A percentile compares a stretch with the other conserved stretches of the same genome.
These are phyloP conservation scores for Eremobia ochroleuca DNA, from an alignment of 2,888 invertebrate species.

Conservation along the genomic window DNA sequence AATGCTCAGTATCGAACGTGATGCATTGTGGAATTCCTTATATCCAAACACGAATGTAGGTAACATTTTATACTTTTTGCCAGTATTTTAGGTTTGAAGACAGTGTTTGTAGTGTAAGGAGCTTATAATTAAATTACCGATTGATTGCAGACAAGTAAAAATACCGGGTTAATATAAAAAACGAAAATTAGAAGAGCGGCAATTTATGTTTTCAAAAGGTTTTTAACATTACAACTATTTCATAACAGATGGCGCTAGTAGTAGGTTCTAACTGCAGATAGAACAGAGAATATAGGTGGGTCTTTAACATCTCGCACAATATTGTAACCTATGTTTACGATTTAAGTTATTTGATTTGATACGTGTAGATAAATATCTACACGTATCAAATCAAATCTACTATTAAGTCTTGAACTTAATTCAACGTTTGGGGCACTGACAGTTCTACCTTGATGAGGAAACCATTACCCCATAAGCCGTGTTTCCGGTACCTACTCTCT, in stretches of 20 bases:
- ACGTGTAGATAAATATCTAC: too few species aligned
- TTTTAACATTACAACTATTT: conserved; percentile 54
- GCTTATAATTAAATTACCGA: neutral
- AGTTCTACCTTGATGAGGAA: neutral
- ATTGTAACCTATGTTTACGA: neutral
- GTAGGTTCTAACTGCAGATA: conserved; percentile 11
- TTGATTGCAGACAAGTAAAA: neutral
- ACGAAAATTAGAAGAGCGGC: neutral
- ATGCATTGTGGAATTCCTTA: neutral
- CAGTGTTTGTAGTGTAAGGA: neutral
- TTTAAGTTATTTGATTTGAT: neutral
- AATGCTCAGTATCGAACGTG: neutral
- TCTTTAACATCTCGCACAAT: neutral
- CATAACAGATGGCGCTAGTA: conserved; percentile 71
- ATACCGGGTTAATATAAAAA: neutral
- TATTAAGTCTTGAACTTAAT: neutral
- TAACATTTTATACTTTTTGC: neutral
- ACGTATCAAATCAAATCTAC: too few species aligned
- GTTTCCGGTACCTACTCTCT: too few species aligned
- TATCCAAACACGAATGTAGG: neutral
- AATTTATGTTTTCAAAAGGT: neutral
- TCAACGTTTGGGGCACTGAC: neutral
- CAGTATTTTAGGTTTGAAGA: neutral
- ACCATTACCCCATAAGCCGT: neutral
- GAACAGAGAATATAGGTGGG: too few species aligned